Evolutionary conservation across 1,140 invertebrate species (phyloP), one percentile per base, ranked within the genome.

Genomic region (Ostrea edulis): DNA sequence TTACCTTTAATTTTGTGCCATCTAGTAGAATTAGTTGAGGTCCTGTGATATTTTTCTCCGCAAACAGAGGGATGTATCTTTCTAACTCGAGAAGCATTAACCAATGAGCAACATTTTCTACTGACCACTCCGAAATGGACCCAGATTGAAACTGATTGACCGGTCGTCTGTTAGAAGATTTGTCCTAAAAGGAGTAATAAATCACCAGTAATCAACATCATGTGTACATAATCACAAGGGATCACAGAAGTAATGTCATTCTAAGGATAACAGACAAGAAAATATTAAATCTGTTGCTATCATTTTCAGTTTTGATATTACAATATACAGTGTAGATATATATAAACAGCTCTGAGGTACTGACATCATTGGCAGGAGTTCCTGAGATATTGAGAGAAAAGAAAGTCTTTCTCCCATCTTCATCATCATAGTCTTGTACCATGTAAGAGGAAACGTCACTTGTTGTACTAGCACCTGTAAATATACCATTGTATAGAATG

Each of bases 11-110:
- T 94, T 98, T 97, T 25, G 97, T 96, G 0, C 97, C 97, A 92
- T 98, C 98, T 51, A 99, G 95, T 88, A 97, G 96, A 44, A 99
- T 94, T 29, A 99, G 95, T 81, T 97, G 96, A 35, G 96, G 96
- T 12, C 98, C 98, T 93, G 97, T 97, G 53, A 99, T 97, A 91
- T 97, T 97, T 91, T 97, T 96, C 89, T 98, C 97, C 81, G 97
- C 96, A 94, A 99, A 98, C 90, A 97, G 96, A 25, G 97, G 95
- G 84, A 97, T 97, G 94, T 98, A 97, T 81, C 97, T 96, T 91
- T 98, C 97, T 93, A 99, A 94, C 52, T 97, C 97, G 81, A 98
- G 95, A 14, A 96, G 96, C 89, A 97, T 96, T 71, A 99, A 95
- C 98, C 98, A 98, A 93, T 98, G 97, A 94, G 97, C 97, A 2